Evolutionary conservation across 2,797 vertebrate species (phyloP), one percentile per base, ranked within the genome.

Genomic region (Enteromius paludinosus): DNA sequence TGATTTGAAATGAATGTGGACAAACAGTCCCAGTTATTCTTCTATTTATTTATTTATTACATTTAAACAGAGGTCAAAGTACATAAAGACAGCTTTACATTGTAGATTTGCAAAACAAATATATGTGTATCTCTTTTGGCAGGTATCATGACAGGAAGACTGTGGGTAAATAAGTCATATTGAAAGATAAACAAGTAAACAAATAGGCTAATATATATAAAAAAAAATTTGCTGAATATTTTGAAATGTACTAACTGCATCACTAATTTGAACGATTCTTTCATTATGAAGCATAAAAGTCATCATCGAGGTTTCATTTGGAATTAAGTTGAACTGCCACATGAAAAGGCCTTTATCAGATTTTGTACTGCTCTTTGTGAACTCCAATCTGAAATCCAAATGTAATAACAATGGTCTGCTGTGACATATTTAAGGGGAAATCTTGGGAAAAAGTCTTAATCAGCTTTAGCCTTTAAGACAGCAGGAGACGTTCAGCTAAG

Each of bases 391-490:
- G 11, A 82, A 45, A 20, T 56, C 33, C 20, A 35, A 56, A 79
- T 47, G 54, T 66, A 79, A 77, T 77, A 43, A 71, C 61, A 14
- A 64, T 68, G 43, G 45, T 52, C 82, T 54, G 61, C 72, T n/a
- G 65, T 72, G 75, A 78, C 70, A 82, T 45, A 41, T 64, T 65
- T n/a, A 73, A 78, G 66, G 15, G 12, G 71, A 79, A 73, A 83
- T 81, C 70, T 80, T 61, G 72, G 54, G 23, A 2, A 74, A 77
- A 45, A 18, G 54, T 59, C 30, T 61, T 81, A 82, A 87, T 89
- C 80, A 82, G 79, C 71, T 86, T 87, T 73, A 82, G 71, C 73
- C 68, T 84, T 86, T 81, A 82, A 85, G 85, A 83, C 75, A 71
- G 77, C 76, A 84, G 52, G 38, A 43, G 56, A 73, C 20, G 61